Percentiles rank a stretch among this genome's conserved stretches.
Evolutionary conservation across 2,113 vertebrate species (phyloP).

Genomic region (Petrocephalus zakoni): DNA sequence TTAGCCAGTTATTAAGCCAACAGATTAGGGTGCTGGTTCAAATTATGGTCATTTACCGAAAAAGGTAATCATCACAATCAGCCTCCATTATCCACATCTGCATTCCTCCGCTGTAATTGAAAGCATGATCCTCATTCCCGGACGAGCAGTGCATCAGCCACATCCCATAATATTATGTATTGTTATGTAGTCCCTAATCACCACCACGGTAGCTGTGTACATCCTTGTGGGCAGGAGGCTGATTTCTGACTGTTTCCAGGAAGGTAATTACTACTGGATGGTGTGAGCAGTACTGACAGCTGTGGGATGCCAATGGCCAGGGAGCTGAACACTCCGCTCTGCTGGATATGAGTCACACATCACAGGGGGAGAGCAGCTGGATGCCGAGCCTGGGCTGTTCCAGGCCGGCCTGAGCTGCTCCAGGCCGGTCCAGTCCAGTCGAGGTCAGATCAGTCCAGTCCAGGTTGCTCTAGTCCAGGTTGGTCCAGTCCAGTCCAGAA

Average conservation of each 20-base stretch:
- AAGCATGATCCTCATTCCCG: conserved; percentile 13
- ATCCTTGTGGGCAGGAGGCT: background rate
- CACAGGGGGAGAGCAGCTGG: background rate
- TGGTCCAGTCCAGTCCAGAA: background rate
- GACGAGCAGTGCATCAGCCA: background rate
- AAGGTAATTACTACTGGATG: background rate
- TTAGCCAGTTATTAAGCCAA: conserved; percentile 1
- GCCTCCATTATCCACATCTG: conserved; percentile 25
- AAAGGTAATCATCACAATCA: conserved; percentile 34
- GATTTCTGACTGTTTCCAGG: background rate
- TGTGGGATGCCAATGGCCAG: too few relatives aligned
- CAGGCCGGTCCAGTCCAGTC: background rate
- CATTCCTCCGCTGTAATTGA: conserved; percentile 22
- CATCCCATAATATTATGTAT: background rate
- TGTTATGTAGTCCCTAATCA: background rate
- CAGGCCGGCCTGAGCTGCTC: background rate
- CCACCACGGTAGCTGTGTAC: background rate
- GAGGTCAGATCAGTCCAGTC: background rate
- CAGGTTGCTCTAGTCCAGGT: background rate
- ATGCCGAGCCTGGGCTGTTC: background rate
- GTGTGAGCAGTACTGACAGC: background rate
- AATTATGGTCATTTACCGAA: conserved; percentile 37
- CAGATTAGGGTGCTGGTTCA: conserved; percentile 18
- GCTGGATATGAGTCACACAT: background rate
- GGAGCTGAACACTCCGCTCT: background rate